Evolutionary conservation across 2,113 vertebrate genomes (phyloP), one percentile per base, ranked within the genome.

Genomic region (Nyctibius bracteatus): DNA sequence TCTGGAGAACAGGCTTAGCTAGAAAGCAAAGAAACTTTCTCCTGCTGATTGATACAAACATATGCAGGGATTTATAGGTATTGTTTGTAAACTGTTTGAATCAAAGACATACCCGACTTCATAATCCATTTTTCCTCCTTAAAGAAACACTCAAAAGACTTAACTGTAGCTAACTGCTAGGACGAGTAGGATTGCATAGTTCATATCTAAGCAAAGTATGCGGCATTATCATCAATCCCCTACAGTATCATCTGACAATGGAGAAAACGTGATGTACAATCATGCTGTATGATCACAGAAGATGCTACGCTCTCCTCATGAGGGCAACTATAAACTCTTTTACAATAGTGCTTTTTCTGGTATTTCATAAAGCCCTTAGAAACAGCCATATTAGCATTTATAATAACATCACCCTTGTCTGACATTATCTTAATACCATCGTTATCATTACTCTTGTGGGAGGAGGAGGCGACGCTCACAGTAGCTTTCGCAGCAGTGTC

Each of bases 91-190:
- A 28, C 33, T 81, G 10, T 15, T 18, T 57, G 30, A 44, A 85
- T 51, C 22, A 10, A 71, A 66, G 35, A 41, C 31, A 44, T 35
- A 66, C 6, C 20, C 33, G 77, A 77, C 10, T 73, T 75, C 6
- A 22, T 41, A 16, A 80, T 43, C 8, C 22, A 63, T 21, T 65
- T 58, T 72, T 65, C 37, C 43, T 71, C 19, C 30, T 47, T 47
- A 67, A 77, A 81, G 63, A 91, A 92, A 74, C 58, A 59, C 52
- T 91, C 65, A 63, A 31, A 92, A 86, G 39, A 37, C 35, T 59
- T 83, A 72, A 67, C 12, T 43, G 21, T 41, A 62, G 30, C 28
- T 58, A 70, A 71, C 30, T 57, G 24, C 22, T 86, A 68, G 37
- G 54, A 81, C 14, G 33, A 30, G 22, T 19, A 61, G 46, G 11